A percentile compares a stretch with the other conserved stretches of the same genome.
Evolutionary conservation across 2,113 vertebrate species (phyloP).

Genomic region (Eubucco bourcierii): DNA sequence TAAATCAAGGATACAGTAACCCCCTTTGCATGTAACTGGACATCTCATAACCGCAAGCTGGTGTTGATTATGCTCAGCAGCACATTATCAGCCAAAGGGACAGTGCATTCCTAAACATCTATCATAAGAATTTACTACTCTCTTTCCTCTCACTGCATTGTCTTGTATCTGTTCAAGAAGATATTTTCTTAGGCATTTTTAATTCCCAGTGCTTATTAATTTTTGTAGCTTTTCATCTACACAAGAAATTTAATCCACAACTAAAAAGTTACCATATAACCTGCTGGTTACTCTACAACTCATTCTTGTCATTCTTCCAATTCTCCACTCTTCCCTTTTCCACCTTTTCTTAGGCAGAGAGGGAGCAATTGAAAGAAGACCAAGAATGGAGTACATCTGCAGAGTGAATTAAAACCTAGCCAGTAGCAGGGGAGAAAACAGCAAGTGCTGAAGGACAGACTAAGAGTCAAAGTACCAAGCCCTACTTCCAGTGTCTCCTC

Average conservation of each 20-base stretch:
- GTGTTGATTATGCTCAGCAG: not conserved
- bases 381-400: not conserved
- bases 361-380: not conserved
- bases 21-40: not conserved
- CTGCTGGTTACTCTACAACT: slow-evolving; percentile 40
- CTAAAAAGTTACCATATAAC: slow-evolving; percentile 41
- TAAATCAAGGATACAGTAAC: not conserved
- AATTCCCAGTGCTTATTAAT: not conserved
- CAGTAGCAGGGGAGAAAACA: not conserved
- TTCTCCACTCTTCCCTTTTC: not conserved
- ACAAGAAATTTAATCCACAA: slow-evolving; percentile 28
- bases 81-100: not conserved
- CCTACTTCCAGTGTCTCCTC: not conserved
- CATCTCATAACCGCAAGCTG: not conserved
- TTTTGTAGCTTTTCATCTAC: not conserved
- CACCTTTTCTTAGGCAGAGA: not conserved
- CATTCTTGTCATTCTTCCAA: slow-evolving; percentile 53
- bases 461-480: not conserved
- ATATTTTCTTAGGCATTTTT: not conserved
- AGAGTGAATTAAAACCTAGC: not conserved
- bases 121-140: not conserved
- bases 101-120: not conserved
- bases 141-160: not conserved
- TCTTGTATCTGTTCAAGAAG: not conserved
- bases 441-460: not conserved